A percentile compares a stretch with the other conserved stretches of the same genome.
Conservation (phyloP, 1,140 invertebrate genomes). For the Myzus persicae region DNA sequence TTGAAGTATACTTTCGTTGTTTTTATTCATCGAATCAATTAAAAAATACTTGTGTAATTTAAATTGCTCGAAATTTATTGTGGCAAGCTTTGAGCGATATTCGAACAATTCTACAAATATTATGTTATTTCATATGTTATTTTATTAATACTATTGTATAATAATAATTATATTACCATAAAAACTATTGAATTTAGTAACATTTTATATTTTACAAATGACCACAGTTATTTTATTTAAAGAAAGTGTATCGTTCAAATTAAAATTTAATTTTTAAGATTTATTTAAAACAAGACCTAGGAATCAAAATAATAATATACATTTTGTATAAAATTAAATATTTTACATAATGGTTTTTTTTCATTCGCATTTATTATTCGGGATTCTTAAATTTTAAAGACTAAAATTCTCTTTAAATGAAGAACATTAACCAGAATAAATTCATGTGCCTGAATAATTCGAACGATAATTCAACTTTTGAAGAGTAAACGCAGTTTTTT, state of each 20-base stretch:
- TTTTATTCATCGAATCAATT: no score
- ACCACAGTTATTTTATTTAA: not conserved
- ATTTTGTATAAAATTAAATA: not conserved
- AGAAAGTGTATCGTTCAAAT: not conserved
- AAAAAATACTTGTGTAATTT: not conserved
- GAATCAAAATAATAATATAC: not conserved
- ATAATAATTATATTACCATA: not conserved
- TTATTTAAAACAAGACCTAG: not conserved
- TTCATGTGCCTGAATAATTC: no score
- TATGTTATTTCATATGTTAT: not conserved
- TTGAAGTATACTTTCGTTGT: no score
- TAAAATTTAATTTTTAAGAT: not conserved
- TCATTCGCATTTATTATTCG: not conserved
- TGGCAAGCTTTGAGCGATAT: not conserved
- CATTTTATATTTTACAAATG: not conserved
- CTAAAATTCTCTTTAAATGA: no score
- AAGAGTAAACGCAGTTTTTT: no score
- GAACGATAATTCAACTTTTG: no score
- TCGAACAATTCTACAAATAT: not conserved
- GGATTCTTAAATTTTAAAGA: not conserved
- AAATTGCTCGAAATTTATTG: not conserved
- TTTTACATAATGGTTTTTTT: not conserved
- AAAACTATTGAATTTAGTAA: not conserved
- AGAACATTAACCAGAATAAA: no score
- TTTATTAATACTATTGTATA: not conserved